A percentile compares a stretch with the other conserved stretches of the same genome.
Conservation (phyloP, 2,797 vertebrate species). For the Pangasius krempfi region DNA sequence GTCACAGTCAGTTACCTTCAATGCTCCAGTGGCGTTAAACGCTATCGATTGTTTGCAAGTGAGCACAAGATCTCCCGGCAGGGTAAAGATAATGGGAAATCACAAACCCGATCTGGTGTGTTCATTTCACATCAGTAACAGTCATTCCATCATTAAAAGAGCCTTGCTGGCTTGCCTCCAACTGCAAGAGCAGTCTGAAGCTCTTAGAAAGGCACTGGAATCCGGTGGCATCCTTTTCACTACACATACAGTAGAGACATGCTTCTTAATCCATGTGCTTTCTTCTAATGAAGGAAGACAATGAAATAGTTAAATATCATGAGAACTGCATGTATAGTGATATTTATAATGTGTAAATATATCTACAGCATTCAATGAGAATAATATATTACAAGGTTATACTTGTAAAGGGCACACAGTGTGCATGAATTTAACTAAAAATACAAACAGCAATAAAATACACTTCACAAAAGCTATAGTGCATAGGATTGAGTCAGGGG, state of each 20-base stretch:
- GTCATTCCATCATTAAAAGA: conserved; percentile 45
- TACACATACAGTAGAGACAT: neutral
- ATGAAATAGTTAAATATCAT: neutral
- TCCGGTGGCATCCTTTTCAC: neutral
- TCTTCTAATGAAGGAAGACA: neutral
- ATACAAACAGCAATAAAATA: neutral
- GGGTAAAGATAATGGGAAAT: conserved; percentile 56
- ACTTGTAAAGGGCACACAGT: neutral
- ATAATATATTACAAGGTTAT: neutral
- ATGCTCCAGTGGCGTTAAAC: conserved; percentile 43
- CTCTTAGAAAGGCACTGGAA: neutral
- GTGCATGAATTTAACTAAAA: neutral
- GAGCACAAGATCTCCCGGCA: conserved; percentile 49
- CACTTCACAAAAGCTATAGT: neutral
- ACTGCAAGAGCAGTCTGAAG: conserved; percentile 17
- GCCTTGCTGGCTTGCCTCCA: conserved; percentile 37
- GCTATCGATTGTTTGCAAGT: conserved; percentile 52
- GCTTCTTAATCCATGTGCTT: neutral
- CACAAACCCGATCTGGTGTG: conserved; percentile 53
- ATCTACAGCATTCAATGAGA: neutral
- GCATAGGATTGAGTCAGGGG: neutral
- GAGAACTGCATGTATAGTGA: neutral
- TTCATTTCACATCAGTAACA: conserved; percentile 51
- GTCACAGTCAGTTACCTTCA: conserved; percentile 51
- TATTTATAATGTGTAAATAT: neutral